A percentile compares a stretch with the other conserved stretches of the same genome.
phyloP scores from a whole-genome alignment of 2,113 vertebrate species.

The Gallinago jamesoni region DNA sequence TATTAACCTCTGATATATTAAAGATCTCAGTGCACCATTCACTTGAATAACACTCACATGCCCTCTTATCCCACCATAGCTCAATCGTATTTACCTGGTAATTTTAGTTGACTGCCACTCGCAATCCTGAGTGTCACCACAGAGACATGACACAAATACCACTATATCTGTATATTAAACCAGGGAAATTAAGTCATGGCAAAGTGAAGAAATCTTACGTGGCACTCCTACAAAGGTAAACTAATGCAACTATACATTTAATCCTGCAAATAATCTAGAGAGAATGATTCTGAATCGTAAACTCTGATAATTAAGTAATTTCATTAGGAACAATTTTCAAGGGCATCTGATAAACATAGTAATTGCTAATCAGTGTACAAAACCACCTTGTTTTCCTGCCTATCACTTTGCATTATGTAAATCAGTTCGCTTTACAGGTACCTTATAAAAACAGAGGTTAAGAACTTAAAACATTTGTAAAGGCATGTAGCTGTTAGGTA shows the following conservation, averaged over 20 bases:
- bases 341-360: neutral
- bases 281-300: neutral
- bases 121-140: neutral
- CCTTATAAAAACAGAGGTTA: neutral
- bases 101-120: neutral
- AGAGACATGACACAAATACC: neutral
- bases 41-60: neutral
- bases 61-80: neutral
- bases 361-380: neutral
- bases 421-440: neutral
- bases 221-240: neutral
- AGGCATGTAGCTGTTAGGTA: neutral
- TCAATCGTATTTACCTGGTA: neutral
- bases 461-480: neutral
- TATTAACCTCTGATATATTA: neutral
- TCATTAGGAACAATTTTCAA: neutral
- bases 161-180: neutral
- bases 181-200: neutral
- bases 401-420: neutral
- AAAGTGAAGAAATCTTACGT: neutral
- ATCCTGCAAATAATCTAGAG: neutral
- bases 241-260: neutral
- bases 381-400: neutral
- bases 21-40: neutral
- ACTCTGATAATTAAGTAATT: neutral